phyloP scores from a whole-genome alignment of 2,888 invertebrate genomes.

The Trisateles emortualis region DNA sequence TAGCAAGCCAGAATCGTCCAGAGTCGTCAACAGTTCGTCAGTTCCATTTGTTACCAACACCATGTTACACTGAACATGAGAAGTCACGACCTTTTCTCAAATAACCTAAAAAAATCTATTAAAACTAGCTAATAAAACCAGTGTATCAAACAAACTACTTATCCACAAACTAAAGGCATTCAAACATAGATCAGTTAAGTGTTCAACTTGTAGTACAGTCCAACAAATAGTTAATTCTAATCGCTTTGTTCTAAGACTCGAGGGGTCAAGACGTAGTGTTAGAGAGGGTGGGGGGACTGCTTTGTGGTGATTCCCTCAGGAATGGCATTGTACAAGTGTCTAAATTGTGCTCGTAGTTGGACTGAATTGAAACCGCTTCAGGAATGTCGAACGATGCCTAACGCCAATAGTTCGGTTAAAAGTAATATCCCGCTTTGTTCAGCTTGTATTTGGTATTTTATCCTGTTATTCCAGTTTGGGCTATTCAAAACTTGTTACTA shows the following conservation, averaged over 20 bases:
- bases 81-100: too few species aligned
- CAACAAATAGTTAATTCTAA: constrained; percentile 48
- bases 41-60: too few species aligned
- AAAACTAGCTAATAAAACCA: not conserved
- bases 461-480: not conserved
- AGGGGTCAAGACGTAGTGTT: constrained; percentile 35
- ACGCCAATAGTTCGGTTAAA: constrained; percentile 8
- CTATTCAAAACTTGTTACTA: not conserved
- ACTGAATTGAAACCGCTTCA: constrained; percentile 38
- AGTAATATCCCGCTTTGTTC: constrained; percentile 11
- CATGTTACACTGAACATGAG: too few species aligned
- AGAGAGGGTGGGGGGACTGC: constrained; percentile 13
- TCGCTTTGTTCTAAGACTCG: constrained; percentile 46
- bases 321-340: constrained; percentile 46
- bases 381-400: constrained; percentile 32
- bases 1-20: too few species aligned
- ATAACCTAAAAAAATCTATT: too few species aligned
- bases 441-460: not conserved
- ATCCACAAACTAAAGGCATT: constrained; percentile 12
- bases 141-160: not conserved
- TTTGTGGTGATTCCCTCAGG: constrained; percentile 44
- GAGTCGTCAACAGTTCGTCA: too few species aligned
- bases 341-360: constrained; percentile 42
- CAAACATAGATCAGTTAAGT: constrained; percentile 28
- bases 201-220: constrained; percentile 28